Evolutionary conservation across 2,113 vertebrate genomes (phyloP), one percentile per base, ranked within the genome.

Genomic region (Atherinomorus stipes): DNA sequence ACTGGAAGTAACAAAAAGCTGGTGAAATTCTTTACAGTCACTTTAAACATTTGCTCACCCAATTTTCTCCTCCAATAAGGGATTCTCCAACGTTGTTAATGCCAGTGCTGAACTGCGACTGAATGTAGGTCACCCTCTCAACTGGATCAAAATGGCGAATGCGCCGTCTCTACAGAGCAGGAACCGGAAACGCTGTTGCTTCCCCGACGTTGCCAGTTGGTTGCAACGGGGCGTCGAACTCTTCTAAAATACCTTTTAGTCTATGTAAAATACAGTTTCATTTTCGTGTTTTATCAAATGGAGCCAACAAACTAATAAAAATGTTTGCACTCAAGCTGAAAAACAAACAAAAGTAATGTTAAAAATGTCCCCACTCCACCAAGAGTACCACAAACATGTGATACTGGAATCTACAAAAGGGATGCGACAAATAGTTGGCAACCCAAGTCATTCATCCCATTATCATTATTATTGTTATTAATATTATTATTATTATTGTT

Each of bases 91-190:
- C 1, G 21, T 19, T 61, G 56, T 65, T 56, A 37, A 7, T 18
- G 45, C 21, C 19, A 71, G 13, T 22, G 18, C 4, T 10, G 15
- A 0, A 15, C 58, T 4, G 26, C 57, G 21, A 45, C 63, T 47
- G 26, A 21, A 19, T 23, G 38, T 16, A 45, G 4, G 2, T 31
- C 53, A 62, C 22, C 26, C 4, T 1, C 16, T 65, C 42, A 12
- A 64, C 64, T 66, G 15, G 2, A 47, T 42, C 71, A 91, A 91
- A 90, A 91, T 91, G 90, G 90, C 89, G 89, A 73, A 2, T 0
- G 61, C 7, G 8, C 31, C 31, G 31, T 23, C 53, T 53, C 51
- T 4, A 34, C 42, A 45, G 64, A 59, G 60, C 49, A n/a, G 56
- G 57, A 75, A 64, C 66, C 11, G 65, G 63, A 79, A 60, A 66